Conservation (phyloP, 2,113 vertebrate species). For the Xyliphius kryptos region DNA sequence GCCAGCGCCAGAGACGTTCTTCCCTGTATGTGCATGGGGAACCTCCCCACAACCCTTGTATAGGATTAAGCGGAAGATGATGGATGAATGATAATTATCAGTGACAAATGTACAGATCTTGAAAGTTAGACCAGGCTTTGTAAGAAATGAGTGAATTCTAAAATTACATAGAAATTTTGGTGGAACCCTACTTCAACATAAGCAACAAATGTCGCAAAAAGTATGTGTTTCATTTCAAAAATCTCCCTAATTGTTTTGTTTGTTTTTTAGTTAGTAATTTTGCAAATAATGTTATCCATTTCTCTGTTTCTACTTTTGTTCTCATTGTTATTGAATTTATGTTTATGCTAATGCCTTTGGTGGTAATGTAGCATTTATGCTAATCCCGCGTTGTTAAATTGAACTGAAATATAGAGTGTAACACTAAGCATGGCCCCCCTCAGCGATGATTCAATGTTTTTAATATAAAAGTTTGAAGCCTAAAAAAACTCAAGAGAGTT, state of each 20-base stretch:
- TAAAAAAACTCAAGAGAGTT: constrained; percentile 37
- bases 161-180: too few relatives aligned
- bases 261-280: background rate
- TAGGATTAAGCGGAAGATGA: too few relatives aligned
- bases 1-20: too few relatives aligned
- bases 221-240: background rate
- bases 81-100: too few relatives aligned
- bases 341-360: constrained; percentile 18
- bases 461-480: constrained; percentile 42
- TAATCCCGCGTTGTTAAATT: constrained; percentile 16
- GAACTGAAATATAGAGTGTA: constrained; percentile 32
- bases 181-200: too few relatives aligned
- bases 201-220: background rate
- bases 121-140: too few relatives aligned
- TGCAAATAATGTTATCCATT: constrained; percentile 1
- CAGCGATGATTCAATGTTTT: constrained; percentile 40
- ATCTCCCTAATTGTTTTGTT: background rate
- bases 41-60: too few relatives aligned
- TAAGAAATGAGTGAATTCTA: too few relatives aligned
- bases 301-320: background rate
- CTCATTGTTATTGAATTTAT: constrained; percentile 3
- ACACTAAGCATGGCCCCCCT: constrained; percentile 36
- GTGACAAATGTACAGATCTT: too few relatives aligned
- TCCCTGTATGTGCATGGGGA: too few relatives aligned
- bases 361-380: constrained; percentile 13